Base-by-base conservation (phyloP, 92 coral and sea anemone species). In the Pocillopora meandrina region DNA sequence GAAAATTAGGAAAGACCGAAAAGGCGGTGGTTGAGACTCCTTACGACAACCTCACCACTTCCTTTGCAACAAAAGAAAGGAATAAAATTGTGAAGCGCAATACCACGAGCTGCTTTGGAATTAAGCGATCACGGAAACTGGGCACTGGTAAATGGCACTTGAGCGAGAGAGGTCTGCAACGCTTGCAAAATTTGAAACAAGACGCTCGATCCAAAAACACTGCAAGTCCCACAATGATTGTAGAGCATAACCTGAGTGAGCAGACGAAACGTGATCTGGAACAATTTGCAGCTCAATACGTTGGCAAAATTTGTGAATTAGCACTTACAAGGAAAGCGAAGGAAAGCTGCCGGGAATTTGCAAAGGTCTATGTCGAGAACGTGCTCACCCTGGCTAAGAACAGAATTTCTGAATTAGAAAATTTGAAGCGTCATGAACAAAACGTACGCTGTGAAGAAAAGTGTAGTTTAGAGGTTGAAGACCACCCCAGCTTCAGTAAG, bases 401-500 rank as follows among this genome's bases (percentile, higher is more conserved):
- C 35, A 71, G 23, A 60, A 18, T 81, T 5, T 20, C 12, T 4
- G 33, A 69, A 10, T 9, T 20, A 23, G 76, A 58, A 80, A 69
- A 35, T 12, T 23, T 60, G 9, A 18, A 58, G 14, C 14, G 2
- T 57, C 67, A 34, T 14, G 21, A 5, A 7, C 18, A 20, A 56
- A 26, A 23, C 11, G 59, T 61, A 12, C 11, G 21, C 20, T 80
- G 14, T 7, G 42, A 69, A 18, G 76, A 58, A 18, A 17, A 56
- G 0, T 19, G 16, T 26, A 34, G 34, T 60, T n/a, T 18, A 12
- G 12, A 10, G 20, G 10, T 1, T 3, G 10, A 70, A 70, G 70
- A 60, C 5, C 13, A 21, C 6, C 85, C 77, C 23, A 59, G 77
- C 64, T 81, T 81, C 20, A 81, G 77, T 14, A 81, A 81, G 42